Conservation (phyloP, 2,113 vertebrate species). For the Chinchilla lanigera region DNA sequence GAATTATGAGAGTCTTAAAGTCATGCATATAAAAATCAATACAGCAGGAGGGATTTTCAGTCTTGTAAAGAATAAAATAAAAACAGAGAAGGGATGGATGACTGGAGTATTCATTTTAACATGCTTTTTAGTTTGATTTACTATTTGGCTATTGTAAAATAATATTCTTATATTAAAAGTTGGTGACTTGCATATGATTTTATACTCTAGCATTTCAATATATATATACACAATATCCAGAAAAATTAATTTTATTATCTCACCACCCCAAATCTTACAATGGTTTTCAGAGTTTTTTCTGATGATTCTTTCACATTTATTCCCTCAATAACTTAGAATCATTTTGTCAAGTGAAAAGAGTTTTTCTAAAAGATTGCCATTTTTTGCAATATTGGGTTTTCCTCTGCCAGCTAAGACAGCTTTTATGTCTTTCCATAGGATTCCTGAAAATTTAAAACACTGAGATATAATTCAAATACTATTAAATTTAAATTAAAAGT, state of each 20-base stretch:
- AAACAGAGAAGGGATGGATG: neutral
- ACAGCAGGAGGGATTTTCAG: neutral
- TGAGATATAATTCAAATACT: neutral
- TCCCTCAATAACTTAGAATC: neutral
- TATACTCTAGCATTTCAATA: neutral
- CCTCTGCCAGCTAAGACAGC: neutral
- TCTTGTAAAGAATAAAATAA: neutral
- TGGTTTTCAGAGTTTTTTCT: constrained; percentile 22
- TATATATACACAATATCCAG: neutral
- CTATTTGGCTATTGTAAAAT: constrained; percentile 14
- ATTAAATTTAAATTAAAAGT: neutral
- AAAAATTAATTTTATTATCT: neutral
- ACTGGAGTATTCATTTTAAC: neutral
- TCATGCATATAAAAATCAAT: neutral
- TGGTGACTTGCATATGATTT: neutral
- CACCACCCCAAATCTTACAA: neutral
- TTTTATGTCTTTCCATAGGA: neutral
- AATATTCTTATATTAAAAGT: neutral
- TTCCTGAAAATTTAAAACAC: constrained; percentile 15
- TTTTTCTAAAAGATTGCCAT: neutral
- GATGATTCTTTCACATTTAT: neutral
- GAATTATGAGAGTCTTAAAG: neutral
- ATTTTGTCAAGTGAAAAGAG: neutral
- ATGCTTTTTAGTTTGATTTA: constrained; percentile 21
- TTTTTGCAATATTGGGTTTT: neutral